A percentile compares a stretch with the other conserved stretches of the same genome.
These are phyloP conservation scores for Epinephelus malabaricus DNA, from an alignment of 2,797 vertebrate species.

Conservation along the genomic window DNA sequence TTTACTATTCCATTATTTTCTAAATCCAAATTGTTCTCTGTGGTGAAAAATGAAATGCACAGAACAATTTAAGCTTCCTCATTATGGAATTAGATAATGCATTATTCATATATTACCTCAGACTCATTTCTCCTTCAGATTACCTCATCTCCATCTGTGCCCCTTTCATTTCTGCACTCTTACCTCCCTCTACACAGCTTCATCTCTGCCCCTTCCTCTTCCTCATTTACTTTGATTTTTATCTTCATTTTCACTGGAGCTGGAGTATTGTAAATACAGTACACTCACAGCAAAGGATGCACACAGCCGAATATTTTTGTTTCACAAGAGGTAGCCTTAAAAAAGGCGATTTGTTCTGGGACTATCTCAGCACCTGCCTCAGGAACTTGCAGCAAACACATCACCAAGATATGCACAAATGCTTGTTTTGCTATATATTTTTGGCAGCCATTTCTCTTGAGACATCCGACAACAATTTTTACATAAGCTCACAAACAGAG, in stretches of 20 bases:
- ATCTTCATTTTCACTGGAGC: slow-evolving; percentile 7
- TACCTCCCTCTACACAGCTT: slow-evolving; percentile 26
- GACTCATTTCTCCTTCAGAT: slow-evolving; percentile 63
- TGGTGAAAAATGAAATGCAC: slow-evolving; percentile 27
- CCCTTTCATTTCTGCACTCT: slow-evolving; percentile 45
- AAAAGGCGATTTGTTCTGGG: slow-evolving; percentile 36
- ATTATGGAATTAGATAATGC: slow-evolving; percentile 61
- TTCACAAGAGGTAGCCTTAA: not conserved
- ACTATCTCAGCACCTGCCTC: slow-evolving; percentile 14
- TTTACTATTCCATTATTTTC: slow-evolving; percentile 21
- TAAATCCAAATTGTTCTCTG: slow-evolving; percentile 28
- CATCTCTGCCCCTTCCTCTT: slow-evolving; percentile 29
- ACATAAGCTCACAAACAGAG: slow-evolving; percentile 32
- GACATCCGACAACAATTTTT: slow-evolving; percentile 38
- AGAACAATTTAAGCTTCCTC: slow-evolving; percentile 28
- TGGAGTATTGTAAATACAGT: slow-evolving; percentile 35
- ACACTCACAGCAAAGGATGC: not conserved
- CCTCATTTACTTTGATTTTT: slow-evolving; percentile 15
- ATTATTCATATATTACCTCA: slow-evolving; percentile 73
- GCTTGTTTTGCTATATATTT: slow-evolving; percentile 38
- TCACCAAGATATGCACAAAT: slow-evolving; percentile 26
- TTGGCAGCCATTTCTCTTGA: slow-evolving; percentile 27
- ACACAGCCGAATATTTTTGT: slow-evolving; percentile 2
- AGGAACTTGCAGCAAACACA: slow-evolving; percentile 44
- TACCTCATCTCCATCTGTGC: slow-evolving; percentile 76